These are phyloP conservation scores for Tenthredo livida DNA, from an alignment of 2,888 invertebrate genomes.

Conservation along the genomic window DNA sequence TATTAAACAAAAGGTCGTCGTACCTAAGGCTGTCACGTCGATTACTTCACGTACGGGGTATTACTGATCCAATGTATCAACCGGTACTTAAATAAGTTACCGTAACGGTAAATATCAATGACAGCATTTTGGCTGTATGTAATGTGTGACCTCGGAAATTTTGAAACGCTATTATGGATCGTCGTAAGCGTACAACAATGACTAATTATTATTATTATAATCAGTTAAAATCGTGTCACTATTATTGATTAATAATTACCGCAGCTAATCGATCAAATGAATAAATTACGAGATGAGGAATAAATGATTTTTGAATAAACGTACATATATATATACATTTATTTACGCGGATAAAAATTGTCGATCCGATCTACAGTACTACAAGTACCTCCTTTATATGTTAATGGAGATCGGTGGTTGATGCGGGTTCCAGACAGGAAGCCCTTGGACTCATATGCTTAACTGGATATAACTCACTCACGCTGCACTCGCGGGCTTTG, in stretches of 20 bases:
- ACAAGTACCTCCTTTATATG: neutral
- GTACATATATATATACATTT: neutral
- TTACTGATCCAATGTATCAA: neutral
- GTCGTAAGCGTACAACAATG: neutral
- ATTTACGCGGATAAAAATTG: neutral
- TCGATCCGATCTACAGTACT: neutral
- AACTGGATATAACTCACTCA: conserved; percentile 7
- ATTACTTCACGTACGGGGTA: neutral
- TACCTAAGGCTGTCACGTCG: conserved; percentile 58
- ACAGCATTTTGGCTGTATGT: neutral
- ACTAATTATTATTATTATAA: neutral
- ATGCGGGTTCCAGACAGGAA: conserved; percentile 5
- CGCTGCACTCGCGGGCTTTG: neutral
- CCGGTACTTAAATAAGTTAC: neutral
- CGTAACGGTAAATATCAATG: neutral
- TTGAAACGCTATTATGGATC: neutral
- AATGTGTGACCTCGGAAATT: neutral
- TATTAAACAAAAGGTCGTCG: conserved; percentile 74
- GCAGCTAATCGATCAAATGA: neutral
- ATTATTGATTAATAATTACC: neutral
- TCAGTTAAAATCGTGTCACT: neutral
- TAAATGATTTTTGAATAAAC: neutral
- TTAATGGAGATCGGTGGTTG: neutral
- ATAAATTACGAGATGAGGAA: neutral
- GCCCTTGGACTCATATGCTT: conserved; percentile 6